Percentiles rank a stretch among this genome's conserved stretches.
phyloP scores from a whole-genome alignment of 1,140 invertebrate genomes.

The Epicauta chinensis region DNA sequence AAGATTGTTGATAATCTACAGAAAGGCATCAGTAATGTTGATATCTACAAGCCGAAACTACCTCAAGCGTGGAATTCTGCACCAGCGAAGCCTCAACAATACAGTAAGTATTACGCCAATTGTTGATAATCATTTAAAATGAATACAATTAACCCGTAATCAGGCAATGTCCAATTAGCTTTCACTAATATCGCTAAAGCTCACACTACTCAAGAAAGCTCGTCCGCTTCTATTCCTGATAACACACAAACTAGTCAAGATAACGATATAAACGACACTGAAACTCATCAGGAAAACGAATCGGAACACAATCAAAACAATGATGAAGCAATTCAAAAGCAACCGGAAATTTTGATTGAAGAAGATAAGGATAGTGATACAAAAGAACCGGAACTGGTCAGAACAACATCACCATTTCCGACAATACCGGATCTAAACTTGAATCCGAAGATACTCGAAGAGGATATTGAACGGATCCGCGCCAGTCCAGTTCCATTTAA shows the following conservation, averaged over 20 bases:
- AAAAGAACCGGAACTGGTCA: conserved; percentile 15
- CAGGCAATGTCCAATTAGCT: conserved; percentile 30
- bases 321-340: conserved; percentile 20
- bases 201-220: conserved; percentile 11
- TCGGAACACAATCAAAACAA: conserved; percentile 13
- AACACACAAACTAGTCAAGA: conserved; percentile 19
- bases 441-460: conserved; percentile 36
- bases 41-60: conserved; percentile 47
- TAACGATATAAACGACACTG: conserved; percentile 15
- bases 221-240: conserved; percentile 28
- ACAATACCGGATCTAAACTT: conserved; percentile 32
- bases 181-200: conserved; percentile 24
- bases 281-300: conserved; percentile 19
- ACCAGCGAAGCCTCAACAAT: conserved; percentile 24
- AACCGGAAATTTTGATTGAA: conserved; percentile 29
- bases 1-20: conserved; percentile 39
- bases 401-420: conserved; percentile 32
- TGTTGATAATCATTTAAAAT: not conserved
- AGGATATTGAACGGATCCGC: conserved; percentile 29
- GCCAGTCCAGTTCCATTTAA: conserved; percentile 31
- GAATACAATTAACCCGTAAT: not conserved
- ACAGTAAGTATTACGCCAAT: conserved; percentile 18
- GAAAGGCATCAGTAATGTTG: conserved; percentile 37
- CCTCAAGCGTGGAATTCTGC: conserved; percentile 49
- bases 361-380: conserved; percentile 24